phyloP scores from a whole-genome alignment of 2,797 vertebrate species.

The Dendrocincla tyrannina region DNA sequence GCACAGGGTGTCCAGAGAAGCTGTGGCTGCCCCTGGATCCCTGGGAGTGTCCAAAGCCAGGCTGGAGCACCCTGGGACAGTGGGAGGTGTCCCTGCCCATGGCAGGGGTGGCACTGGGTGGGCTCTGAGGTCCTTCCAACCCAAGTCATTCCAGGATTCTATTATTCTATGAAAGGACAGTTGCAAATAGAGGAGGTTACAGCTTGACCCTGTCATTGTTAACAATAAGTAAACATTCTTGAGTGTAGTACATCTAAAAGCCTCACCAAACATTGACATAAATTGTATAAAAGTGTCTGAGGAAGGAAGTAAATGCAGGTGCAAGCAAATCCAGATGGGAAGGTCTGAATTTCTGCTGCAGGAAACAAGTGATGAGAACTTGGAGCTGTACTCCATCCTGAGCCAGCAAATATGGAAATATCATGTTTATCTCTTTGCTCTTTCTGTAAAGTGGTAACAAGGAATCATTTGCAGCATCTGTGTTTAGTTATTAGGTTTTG shows the following conservation, averaged over 20 bases:
- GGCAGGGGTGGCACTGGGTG: not conserved
- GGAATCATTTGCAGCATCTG: not conserved
- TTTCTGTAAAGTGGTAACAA: not conserved
- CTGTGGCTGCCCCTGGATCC: not conserved
- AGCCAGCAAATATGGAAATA: not conserved
- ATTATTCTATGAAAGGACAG: not conserved
- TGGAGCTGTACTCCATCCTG: not conserved
- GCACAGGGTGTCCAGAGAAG: not conserved
- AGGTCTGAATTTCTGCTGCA: not conserved
- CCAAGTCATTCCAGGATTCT: not conserved
- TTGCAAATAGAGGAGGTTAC: not conserved
- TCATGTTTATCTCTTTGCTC: not conserved
- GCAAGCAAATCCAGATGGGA: not conserved
- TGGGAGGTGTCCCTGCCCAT: not conserved
- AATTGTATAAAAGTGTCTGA: not conserved
- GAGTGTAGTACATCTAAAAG: not conserved
- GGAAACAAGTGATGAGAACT: not conserved
- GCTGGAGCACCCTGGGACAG: not conserved
- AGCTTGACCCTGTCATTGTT: not conserved
- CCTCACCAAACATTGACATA: not conserved
- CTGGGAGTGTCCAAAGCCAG: not conserved
- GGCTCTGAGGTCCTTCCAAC: not conserved
- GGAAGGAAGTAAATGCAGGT: not conserved
- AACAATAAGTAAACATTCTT: not conserved
- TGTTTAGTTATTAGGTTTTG: not conserved